Percentiles rank a stretch among this genome's conserved stretches.
Conservation (phyloP, 2,113 vertebrate genomes). For the Bambusicola thoracicus region DNA sequence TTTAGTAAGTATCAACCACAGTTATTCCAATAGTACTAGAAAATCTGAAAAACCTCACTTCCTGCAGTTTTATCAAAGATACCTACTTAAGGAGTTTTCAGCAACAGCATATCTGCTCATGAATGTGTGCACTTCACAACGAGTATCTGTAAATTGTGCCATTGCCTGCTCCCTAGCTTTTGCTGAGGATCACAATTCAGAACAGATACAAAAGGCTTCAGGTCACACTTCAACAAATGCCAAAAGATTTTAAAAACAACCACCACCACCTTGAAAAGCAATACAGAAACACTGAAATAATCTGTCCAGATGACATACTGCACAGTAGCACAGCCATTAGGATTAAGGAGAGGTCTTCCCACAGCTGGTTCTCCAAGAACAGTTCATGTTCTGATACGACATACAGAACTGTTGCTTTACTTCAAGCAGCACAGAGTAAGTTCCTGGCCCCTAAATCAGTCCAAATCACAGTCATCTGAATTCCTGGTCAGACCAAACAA, state of each 20-base stretch:
- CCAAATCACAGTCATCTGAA: not conserved
- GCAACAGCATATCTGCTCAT: not conserved
- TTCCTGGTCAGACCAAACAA: not conserved
- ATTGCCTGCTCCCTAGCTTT: not conserved
- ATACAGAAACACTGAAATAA: not conserved
- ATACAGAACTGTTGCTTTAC: not conserved
- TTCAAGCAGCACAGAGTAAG: not conserved
- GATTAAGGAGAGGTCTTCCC: not conserved
- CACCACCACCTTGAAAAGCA: not conserved
- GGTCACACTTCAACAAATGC: not conserved
- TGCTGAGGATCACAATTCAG: not conserved
- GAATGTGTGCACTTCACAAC: not conserved
- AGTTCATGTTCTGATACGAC: accelerated
- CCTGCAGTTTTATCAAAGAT: not conserved
- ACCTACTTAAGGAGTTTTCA: not conserved
- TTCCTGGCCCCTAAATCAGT: not conserved
- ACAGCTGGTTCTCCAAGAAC: not conserved
- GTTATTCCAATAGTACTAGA: not conserved
- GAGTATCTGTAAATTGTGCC: not conserved
- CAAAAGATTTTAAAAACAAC: not conserved
- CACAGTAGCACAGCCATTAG: not conserved
- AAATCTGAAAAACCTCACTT: not conserved
- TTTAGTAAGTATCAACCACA: not conserved
- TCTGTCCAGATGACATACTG: not conserved
- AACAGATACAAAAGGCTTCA: not conserved